A percentile compares a stretch with the other conserved stretches of the same genome.
phyloP scores from a whole-genome alignment of 2,888 invertebrate genomes.

The Hylaea fasciaria region DNA sequence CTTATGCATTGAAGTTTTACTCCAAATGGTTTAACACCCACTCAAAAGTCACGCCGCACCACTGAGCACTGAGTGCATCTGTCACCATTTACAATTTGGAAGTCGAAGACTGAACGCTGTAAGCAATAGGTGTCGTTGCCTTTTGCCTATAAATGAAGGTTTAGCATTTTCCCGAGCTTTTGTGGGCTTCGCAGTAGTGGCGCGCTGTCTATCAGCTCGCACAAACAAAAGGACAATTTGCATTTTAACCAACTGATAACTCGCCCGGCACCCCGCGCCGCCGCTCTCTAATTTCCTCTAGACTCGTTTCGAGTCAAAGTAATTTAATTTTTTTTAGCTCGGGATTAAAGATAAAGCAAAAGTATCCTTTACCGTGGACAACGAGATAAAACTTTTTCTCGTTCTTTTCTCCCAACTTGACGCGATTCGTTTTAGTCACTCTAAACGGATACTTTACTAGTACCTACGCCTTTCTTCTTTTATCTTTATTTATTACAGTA shows the following conservation, averaged over 20 bases:
- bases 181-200: conserved; percentile 47
- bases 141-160: conserved; percentile 69
- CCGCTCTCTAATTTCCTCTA: conserved; percentile 66
- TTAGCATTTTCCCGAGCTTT: conserved; percentile 71
- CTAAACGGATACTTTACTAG: conserved; percentile 34
- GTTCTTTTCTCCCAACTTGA: conserved; percentile 50
- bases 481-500: conserved; percentile 41
- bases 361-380: conserved; percentile 60
- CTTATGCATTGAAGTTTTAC: too few relatives aligned
- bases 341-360: conserved; percentile 62
- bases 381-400: conserved; percentile 59
- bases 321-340: conserved; percentile 65
- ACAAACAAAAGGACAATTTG: conserved; percentile 80
- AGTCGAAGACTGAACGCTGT: conserved; percentile 25
- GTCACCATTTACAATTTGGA: conserved; percentile 33
- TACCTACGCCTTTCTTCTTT: conserved; percentile 35
- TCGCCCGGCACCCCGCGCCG: conserved; percentile 57
- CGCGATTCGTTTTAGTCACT: conserved; percentile 52
- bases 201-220: conserved; percentile 61
- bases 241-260: conserved; percentile 82
- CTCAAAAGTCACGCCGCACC: not conserved
- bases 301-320: conserved; percentile 60
- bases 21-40: not conserved
- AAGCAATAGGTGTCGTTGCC: conserved; percentile 24
- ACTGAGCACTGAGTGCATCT: conserved; percentile 27